Evolutionary conservation across 2,888 invertebrate species (phyloP).

Genomic region (Rhaphigaster nebulosa): DNA sequence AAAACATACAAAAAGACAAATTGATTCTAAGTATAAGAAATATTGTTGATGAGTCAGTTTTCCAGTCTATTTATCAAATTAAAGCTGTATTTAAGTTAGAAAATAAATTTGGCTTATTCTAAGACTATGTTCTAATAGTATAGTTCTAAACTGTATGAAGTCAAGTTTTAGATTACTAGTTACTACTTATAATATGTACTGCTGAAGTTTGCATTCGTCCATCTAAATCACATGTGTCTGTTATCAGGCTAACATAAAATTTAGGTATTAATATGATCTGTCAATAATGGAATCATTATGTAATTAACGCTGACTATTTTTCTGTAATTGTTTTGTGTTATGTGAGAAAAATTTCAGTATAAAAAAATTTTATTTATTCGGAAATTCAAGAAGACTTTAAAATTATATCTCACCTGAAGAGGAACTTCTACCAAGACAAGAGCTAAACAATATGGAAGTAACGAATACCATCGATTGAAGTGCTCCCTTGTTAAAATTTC

Average conservation of each 20-base stretch:
- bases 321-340: background rate
- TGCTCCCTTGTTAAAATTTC: slow-evolving; percentile 88
- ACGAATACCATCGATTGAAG: slow-evolving; percentile 92
- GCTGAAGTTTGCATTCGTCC: too few relatives aligned
- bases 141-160: too few relatives aligned
- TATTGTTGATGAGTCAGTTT: too few relatives aligned
- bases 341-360: background rate
- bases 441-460: slow-evolving; percentile 90
- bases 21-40: too few relatives aligned
- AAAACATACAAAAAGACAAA: too few relatives aligned
- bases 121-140: too few relatives aligned
- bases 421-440: slow-evolving; percentile 91
- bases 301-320: too few relatives aligned
- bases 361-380: background rate
- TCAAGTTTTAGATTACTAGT: too few relatives aligned
- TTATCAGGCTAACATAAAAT: background rate
- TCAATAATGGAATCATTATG: too few relatives aligned
- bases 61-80: background rate
- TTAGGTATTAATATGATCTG: background rate
- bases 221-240: too few relatives aligned
- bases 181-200: too few relatives aligned
- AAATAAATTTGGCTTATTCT: too few relatives aligned
- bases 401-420: slow-evolving; percentile 76
- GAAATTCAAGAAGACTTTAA: background rate
- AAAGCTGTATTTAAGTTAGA: background rate